Percentiles rank a stretch among this genome's conserved stretches.
These are phyloP conservation scores for Diorhabda carinulata DNA, from an alignment of 1,140 invertebrate genomes.

Conservation along the genomic window DNA sequence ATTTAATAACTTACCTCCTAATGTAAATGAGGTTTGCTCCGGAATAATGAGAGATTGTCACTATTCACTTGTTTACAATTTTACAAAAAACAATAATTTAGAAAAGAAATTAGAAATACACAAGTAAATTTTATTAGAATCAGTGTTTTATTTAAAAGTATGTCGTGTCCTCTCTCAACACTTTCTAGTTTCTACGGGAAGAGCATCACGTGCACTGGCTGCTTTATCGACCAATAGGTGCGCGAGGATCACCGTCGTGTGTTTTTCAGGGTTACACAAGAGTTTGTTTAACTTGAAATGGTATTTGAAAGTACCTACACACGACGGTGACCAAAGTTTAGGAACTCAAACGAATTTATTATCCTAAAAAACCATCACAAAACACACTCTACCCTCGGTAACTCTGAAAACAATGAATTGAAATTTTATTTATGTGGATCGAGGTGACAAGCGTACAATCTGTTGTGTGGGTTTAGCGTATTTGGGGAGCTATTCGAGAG, in stretches of 20 bases:
- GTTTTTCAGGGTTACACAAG: slow-evolving; percentile 17
- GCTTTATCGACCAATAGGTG: slow-evolving; percentile 19
- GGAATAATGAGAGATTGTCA: background rate
- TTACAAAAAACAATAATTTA: background rate
- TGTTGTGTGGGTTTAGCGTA: background rate
- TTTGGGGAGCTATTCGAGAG: background rate
- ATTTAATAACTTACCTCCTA: background rate
- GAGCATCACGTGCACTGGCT: slow-evolving; percentile 16
- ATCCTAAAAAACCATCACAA: background rate
- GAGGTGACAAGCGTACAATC: background rate
- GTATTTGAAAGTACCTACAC: background rate
- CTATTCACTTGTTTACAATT: background rate
- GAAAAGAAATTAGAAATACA: too few relatives aligned
- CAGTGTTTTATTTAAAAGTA: background rate
- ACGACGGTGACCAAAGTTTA: slow-evolving; percentile 10
- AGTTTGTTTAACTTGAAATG: slow-evolving; percentile 1
- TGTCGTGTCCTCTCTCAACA: slow-evolving; percentile 13
- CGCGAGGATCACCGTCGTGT: slow-evolving; percentile 15
- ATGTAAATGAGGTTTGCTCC: background rate
- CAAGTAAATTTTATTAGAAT: background rate
- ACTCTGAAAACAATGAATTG: slow-evolving; percentile 13
- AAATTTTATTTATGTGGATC: background rate
- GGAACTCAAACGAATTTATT: background rate
- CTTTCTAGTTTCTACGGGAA: slow-evolving; percentile 17
- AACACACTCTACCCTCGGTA: background rate